Conservation (phyloP, 2,888 invertebrate genomes). For the Melieria picta region DNA sequence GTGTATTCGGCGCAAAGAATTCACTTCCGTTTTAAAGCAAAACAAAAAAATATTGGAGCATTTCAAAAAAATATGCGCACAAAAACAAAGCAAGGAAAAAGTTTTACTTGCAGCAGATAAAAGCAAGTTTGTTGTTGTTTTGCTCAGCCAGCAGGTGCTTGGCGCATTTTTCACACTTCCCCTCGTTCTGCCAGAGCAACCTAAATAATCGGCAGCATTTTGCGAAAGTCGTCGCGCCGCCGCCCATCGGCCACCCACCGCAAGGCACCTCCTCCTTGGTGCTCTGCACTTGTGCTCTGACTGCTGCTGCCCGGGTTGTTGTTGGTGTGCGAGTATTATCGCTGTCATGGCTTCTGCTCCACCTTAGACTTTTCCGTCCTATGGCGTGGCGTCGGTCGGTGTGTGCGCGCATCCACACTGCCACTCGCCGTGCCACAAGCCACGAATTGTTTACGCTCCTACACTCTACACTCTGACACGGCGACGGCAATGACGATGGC, state of each 20-base stretch:
- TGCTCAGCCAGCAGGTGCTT: too few species aligned
- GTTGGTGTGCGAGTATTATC: conserved; percentile 22
- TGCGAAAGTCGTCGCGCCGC: not conserved
- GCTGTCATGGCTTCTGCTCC: conserved; percentile 63
- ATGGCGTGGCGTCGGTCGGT: conserved; percentile 25
- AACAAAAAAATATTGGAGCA: too few species aligned
- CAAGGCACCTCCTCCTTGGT: conserved; percentile 2
- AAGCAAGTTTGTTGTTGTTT: too few species aligned
- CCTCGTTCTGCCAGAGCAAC: too few species aligned
- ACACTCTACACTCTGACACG: conserved; percentile 37
- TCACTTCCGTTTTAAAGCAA: too few species aligned
- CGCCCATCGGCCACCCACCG: not conserved
- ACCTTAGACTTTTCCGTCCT: conserved; percentile 55
- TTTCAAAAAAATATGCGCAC: too few species aligned
- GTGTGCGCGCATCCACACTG: conserved; percentile 12
- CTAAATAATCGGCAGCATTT: too few species aligned
- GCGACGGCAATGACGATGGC: not conserved
- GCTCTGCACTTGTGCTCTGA: not conserved
- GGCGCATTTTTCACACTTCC: too few species aligned
- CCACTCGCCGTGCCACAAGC: not conserved
- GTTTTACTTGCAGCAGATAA: too few species aligned
- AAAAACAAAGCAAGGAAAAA: too few species aligned
- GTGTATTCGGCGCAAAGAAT: too few species aligned
- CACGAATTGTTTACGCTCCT: conserved; percentile 35
- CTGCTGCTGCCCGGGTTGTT: not conserved